A percentile compares a stretch with the other conserved stretches of the same genome.
phyloP scores from a whole-genome alignment of 2,797 vertebrate genomes.

The Chaenodraco wilsoni region DNA sequence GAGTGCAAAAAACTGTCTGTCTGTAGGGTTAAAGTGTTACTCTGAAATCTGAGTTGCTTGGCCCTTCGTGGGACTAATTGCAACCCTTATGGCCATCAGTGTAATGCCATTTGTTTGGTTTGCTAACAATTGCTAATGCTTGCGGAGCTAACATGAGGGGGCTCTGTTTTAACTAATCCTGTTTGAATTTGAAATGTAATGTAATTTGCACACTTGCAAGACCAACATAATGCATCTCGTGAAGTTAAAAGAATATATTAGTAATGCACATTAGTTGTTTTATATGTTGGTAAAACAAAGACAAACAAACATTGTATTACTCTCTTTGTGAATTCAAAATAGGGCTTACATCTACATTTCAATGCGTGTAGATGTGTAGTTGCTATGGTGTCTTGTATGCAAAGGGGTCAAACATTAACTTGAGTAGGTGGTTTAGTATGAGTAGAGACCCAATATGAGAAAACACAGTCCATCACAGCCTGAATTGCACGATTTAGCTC shows the following conservation, averaged over 20 bases:
- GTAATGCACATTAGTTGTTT: too few species aligned
- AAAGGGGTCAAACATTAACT: slow-evolving; percentile 11
- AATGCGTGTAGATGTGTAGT: background rate
- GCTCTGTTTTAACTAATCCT: slow-evolving; percentile 3
- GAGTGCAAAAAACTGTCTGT: background rate
- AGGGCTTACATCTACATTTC: background rate
- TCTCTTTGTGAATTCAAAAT: slow-evolving; percentile 1
- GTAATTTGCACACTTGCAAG: background rate
- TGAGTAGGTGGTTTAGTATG: slow-evolving; percentile 5
- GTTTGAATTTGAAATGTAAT: background rate
- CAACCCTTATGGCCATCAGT: background rate
- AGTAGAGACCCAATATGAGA: background rate
- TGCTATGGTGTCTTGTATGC: background rate
- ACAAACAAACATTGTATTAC: background rate
- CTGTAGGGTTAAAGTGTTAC: slow-evolving; percentile 12
- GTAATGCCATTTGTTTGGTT: background rate
- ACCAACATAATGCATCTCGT: background rate
- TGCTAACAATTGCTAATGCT: slow-evolving; percentile 11
- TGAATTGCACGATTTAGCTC: slow-evolving; percentile 22
- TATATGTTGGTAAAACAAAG: too few species aligned
- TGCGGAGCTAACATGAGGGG: slow-evolving; percentile 7
- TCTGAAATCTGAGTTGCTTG: background rate
- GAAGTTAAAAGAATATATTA: too few species aligned
- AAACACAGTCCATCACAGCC: slow-evolving; percentile 12
- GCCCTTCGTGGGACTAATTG: background rate